Evolutionary conservation across 2,888 invertebrate species (phyloP), one percentile per base, ranked within the genome.

Genomic region (Xanthorhoe spadicearia): DNA sequence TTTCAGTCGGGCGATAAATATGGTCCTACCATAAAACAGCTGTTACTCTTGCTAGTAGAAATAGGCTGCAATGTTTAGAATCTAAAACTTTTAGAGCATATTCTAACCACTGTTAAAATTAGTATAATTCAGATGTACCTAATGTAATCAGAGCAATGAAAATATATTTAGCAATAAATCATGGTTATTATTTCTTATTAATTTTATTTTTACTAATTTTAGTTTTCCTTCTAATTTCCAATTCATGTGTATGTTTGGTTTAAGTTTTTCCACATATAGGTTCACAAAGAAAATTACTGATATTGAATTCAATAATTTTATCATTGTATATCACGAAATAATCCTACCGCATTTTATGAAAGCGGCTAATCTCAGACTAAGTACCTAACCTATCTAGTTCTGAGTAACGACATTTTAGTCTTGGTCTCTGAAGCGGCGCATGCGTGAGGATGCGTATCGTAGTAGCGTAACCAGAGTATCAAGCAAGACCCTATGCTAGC

Each of bases 161-260:
- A 85, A 83, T 85, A 87, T 89, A 87, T 89, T 87, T 88, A 89
- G 86, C 78, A 86, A 84, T 88, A 88, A 81, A 80, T 75, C 78
- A 77, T 78, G 61, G 58, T 68, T 75, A 64, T 76, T 77, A 73
- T 74, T 77, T 70, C 43, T 54, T 51, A 13, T 18, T 54, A 6
- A 38, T 52, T 13, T 38, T 54, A 46, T 53, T 55, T 50, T n/a
- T 18, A n/a, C 13, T 13, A 15, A 57, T 15, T 17, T 43, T 43
- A 0, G 7, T 48, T 48, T 17, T 17, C 15, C 10, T 43, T 13
- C 3, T 13, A 9, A 13, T 43, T 43, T 23, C 4, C 23, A 23
- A 23, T 23, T 1, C 23, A 4, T 23, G 23, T n/a, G n/a, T n/a
- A 23, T 3, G 23, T 23, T 23, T 23, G n/a, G n/a, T n/a, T n/a